Evolutionary conservation across 2,888 invertebrate species (phyloP).

Genomic region (Coecobrya sp.): DNA sequence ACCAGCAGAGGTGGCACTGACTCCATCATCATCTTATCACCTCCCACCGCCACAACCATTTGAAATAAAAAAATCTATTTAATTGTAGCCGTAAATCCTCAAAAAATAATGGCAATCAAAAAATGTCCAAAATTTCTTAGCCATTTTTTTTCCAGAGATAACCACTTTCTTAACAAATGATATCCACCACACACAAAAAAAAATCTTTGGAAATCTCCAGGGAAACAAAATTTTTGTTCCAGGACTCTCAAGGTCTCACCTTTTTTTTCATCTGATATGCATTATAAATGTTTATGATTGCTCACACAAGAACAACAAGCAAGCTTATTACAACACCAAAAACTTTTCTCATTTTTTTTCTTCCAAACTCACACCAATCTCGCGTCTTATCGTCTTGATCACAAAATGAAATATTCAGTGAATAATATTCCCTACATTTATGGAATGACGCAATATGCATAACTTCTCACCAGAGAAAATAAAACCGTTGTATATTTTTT

Average conservation of each 20-base stretch:
- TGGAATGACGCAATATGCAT: slow-evolving; percentile 17
- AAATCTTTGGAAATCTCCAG: not conserved
- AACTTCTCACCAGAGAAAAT: not conserved
- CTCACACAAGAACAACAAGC: too few relatives aligned
- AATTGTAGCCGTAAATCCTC: too few relatives aligned
- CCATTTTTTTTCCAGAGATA: not conserved
- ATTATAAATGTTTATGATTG: slow-evolving; percentile 45
- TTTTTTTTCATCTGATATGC: slow-evolving; percentile 30
- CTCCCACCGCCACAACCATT: slow-evolving; percentile 56
- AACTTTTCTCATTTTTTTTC: slow-evolving; percentile 2
- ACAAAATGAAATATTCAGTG: slow-evolving; percentile 22
- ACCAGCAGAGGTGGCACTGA: slow-evolving; percentile 63
- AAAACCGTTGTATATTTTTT: not conserved
- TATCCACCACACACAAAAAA: too few relatives aligned
- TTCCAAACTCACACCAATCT: not conserved
- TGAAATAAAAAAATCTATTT: not conserved
- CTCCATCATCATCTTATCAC: slow-evolving; percentile 82
- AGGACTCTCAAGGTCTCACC: slow-evolving; percentile 37
- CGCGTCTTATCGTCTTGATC: slow-evolving; percentile 7
- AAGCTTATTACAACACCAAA: slow-evolving; percentile 9
- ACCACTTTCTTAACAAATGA: too few relatives aligned
- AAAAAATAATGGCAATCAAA: not conserved
- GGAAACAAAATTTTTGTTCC: not conserved
- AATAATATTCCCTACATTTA: not conserved
- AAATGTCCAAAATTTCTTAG: not conserved